phyloP scores from a whole-genome alignment of 1,140 invertebrate genomes.

The Drosophila dunni region DNA sequence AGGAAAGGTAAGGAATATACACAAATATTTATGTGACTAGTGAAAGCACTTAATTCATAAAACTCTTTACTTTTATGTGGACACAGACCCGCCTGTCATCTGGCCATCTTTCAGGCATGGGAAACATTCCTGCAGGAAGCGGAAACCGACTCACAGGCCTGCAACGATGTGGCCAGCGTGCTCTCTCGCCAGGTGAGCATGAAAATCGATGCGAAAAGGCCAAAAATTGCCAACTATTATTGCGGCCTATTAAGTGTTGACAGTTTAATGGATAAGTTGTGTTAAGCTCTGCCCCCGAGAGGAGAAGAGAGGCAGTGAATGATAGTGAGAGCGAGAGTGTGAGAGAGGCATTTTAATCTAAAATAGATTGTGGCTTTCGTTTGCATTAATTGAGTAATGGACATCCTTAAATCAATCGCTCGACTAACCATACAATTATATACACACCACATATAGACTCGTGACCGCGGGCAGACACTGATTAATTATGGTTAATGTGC shows the following conservation, averaged over 20 bases:
- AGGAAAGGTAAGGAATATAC: constrained; percentile 90
- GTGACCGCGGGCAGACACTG: constrained; percentile 34
- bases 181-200: constrained; percentile 88
- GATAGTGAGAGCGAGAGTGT: background rate
- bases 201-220: background rate
- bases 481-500: constrained; percentile 72
- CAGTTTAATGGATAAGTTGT: constrained; percentile 50
- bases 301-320: background rate
- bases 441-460: background rate
- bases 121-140: constrained; percentile 96
- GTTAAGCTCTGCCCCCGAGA: constrained; percentile 17
- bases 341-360: background rate
- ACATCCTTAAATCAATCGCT: constrained; percentile 42
- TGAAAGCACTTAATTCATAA: constrained; percentile 16
- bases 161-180: constrained; percentile 94
- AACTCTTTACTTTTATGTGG: constrained; percentile 1
- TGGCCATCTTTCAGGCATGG: constrained; percentile 95
- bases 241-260: constrained; percentile 21
- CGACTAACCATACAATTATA: constrained; percentile 26
- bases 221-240: constrained; percentile 24
- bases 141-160: constrained; percentile 95
- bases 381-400: constrained; percentile 51
- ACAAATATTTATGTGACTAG: background rate
- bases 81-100: constrained; percentile 92
- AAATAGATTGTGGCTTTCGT: constrained; percentile 41